Evolutionary conservation across 2,888 invertebrate species (phyloP).

Genomic region (Diarsia rubi): DNA sequence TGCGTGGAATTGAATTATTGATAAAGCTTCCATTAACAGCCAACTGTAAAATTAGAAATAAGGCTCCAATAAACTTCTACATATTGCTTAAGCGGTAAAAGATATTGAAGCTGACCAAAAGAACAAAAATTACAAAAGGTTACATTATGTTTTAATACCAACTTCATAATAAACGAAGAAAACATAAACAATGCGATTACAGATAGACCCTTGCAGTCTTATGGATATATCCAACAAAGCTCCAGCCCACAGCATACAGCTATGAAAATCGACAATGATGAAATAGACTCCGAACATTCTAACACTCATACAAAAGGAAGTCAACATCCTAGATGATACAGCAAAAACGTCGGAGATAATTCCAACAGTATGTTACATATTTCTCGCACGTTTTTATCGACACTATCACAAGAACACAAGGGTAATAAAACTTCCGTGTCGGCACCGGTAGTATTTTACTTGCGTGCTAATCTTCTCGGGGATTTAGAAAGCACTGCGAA

Average conservation of each 20-base stretch:
- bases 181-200: background rate
- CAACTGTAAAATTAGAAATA: conserved; percentile 7
- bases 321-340: conserved; percentile 44
- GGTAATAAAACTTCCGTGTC: conserved; percentile 67
- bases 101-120: background rate
- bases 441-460: conserved; percentile 69
- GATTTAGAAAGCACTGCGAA: conserved; percentile 86
- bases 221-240: background rate
- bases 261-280: background rate
- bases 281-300: conserved; percentile 7
- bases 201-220: background rate
- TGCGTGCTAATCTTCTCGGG: conserved; percentile 81
- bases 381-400: conserved; percentile 53
- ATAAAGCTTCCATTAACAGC: background rate
- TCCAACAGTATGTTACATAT: conserved; percentile 60
- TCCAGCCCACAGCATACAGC: background rate
- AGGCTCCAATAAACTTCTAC: background rate
- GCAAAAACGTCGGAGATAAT: conserved; percentile 32
- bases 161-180: conserved; percentile 1
- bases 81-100: background rate
- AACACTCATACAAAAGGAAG: conserved; percentile 30
- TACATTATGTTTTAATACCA: background rate
- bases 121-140: background rate
- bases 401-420: conserved; percentile 61
- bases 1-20: conserved; percentile 3